Base-by-base conservation (phyloP, 2,797 vertebrate species). In the Kryptolebias ocellatus region DNA sequence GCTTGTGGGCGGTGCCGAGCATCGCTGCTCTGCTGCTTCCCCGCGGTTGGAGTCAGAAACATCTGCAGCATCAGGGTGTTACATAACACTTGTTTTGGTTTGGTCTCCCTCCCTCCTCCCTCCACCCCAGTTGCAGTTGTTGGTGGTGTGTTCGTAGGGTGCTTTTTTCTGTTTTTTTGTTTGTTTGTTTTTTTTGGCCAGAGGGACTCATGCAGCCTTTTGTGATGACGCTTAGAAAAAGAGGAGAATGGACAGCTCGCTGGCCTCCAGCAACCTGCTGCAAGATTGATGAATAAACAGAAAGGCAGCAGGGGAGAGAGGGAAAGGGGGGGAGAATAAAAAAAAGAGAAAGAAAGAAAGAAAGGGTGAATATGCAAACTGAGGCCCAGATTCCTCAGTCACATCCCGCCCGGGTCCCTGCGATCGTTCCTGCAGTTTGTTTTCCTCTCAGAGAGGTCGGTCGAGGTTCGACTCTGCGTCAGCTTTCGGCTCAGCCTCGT, bases 211-310 rank as follows among this genome's bases (percentile, higher is more conserved):
- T 83, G 70, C 82, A 81, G 87, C 76, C 75, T 77, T 85, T 87
- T 87, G 85, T 90, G 80, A 84, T 89, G 80, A 87, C 87, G 82
- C 84, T 76, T 83, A 85, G 86, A 89, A 24, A 89, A 85, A 72
- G 73, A 85, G 83, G 78, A 90, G 81, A 88, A 79, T 61, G 64
- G 80, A 81, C 81, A 51, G 80, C 71, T 60, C 42, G 2, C 72
- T 75, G 86, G 85, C 88, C 88, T 89, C 59, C 52, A 84, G 83
- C 15, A 28, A 84, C 85, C 78, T 28, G 4, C 51, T 31, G 72
- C 65, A 39, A 60, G 54, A 50, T 74, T 60, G 69, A 83, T 89
- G 87, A 87, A 89, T 74, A 73, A 80, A 77, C 59, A 60, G 71
- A 82, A 73, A 64, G 77, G 71, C 75, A 64, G 76, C 66, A 51